Conservation (phyloP, 2,113 vertebrate genomes). For the Pluvialis apricaria region DNA sequence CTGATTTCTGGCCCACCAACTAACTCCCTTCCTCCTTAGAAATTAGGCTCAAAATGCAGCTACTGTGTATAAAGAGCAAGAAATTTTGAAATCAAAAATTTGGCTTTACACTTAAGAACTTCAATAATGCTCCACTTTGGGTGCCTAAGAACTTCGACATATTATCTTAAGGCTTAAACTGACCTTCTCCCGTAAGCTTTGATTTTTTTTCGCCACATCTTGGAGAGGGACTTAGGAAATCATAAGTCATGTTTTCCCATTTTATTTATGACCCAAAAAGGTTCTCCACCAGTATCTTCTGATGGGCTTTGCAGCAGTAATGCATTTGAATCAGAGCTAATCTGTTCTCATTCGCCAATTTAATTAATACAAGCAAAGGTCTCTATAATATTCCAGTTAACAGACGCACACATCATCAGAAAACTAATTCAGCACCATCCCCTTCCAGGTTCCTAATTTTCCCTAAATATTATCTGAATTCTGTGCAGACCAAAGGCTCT, state of each 20-base stretch:
- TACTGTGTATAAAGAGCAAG: background rate
- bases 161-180: background rate
- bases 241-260: background rate
- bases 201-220: background rate
- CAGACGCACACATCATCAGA: background rate
- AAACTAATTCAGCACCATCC: background rate
- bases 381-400: background rate
- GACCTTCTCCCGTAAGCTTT: background rate
- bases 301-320: background rate
- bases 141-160: fast-evolving
- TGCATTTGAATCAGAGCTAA: background rate
- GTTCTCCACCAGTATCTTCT: background rate
- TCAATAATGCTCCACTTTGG: background rate
- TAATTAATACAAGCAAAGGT: background rate
- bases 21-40: background rate
- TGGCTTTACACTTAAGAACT: background rate
- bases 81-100: background rate
- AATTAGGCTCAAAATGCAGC: background rate
- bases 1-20: background rate
- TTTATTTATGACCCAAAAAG: background rate
- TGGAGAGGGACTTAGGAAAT: background rate
- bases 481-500: background rate
- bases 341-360: background rate
- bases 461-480: background rate
- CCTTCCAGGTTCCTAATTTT: background rate